phyloP scores from a whole-genome alignment of 2,797 vertebrate genomes.

The Poeciliopsis paucimaculata region DNA sequence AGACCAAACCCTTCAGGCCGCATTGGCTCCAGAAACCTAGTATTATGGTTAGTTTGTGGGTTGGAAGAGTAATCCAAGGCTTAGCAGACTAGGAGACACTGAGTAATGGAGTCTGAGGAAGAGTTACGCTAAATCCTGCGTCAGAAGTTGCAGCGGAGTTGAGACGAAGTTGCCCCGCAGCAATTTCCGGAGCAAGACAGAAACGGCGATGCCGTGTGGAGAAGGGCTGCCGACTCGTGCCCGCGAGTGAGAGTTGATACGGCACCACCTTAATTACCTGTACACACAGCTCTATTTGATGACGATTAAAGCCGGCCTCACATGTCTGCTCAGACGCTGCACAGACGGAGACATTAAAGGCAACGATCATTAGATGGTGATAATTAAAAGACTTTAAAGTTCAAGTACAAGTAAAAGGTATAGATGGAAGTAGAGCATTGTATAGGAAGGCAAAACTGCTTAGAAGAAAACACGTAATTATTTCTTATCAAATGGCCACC shows the following conservation, averaged over 20 bases:
- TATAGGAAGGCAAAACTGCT: constrained; percentile 51
- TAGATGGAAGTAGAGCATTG: constrained; percentile 44
- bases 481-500: constrained; percentile 71
- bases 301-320: constrained; percentile 75
- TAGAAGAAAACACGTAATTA: constrained; percentile 68
- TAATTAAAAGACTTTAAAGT: constrained; percentile 77
- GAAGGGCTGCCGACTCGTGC: constrained; percentile 56
- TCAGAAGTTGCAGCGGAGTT: constrained; percentile 59
- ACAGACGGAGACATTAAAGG: constrained; percentile 73
- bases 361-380: constrained; percentile 77
- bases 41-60: constrained; percentile 80
- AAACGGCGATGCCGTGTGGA: constrained; percentile 36
- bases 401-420: constrained; percentile 63
- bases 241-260: constrained; percentile 73
- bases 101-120: constrained; percentile 58
- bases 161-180: constrained; percentile 54
- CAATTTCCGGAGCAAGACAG: constrained; percentile 43
- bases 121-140: constrained; percentile 51
- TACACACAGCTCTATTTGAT: constrained; percentile 77
- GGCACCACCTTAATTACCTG: constrained; percentile 79
- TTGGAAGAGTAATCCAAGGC: constrained; percentile 63
- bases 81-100: constrained; percentile 60
- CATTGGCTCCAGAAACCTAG: constrained; percentile 72
- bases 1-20: constrained; percentile 69
- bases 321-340: constrained; percentile 69